Conservation (phyloP, 2,888 invertebrate species). For the Microdon myrmicae region DNA sequence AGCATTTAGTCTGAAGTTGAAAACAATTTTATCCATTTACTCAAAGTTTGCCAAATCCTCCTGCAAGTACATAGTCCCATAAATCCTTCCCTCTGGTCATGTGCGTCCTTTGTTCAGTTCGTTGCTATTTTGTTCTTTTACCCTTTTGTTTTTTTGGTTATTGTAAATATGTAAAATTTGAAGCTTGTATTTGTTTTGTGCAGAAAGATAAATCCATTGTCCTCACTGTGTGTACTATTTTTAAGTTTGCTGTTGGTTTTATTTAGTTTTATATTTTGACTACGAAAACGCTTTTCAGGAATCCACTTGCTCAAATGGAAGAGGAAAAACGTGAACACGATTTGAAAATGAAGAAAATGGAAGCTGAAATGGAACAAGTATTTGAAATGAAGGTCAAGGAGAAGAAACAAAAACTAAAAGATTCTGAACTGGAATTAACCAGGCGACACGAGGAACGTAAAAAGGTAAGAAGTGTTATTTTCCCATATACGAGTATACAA, state of each 20-base stretch:
- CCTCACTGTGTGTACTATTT: conserved; percentile 20
- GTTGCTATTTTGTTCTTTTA: not conserved
- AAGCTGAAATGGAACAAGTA: conserved; percentile 98
- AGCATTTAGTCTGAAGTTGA: too few species aligned
- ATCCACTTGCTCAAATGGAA: conserved; percentile 98
- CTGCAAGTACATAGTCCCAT: not conserved
- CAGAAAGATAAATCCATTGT: not conserved
- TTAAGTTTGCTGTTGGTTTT: conserved; percentile 11
- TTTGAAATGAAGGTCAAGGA: conserved; percentile 98
- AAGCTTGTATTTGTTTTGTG: conserved; percentile 12
- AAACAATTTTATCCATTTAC: conserved; percentile 18
- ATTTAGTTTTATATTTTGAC: conserved; percentile 16
- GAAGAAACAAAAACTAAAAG: conserved; percentile 94
- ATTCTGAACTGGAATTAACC: conserved; percentile 92
- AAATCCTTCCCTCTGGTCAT: conserved; percentile 1
- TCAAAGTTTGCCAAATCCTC: conserved; percentile 11
- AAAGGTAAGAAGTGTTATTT: conserved; percentile 68
- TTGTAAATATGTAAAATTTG: conserved; percentile 1
- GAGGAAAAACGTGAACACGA: conserved; percentile 97
- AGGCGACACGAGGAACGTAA: conserved; percentile 86
- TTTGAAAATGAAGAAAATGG: conserved; percentile 97
- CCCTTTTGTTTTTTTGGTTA: not conserved
- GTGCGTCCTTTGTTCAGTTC: not conserved
- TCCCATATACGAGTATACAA: too few species aligned
- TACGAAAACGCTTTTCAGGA: conserved; percentile 71